Base-by-base conservation (phyloP, 2,888 invertebrate genomes). In the Cataglyphis albicans region DNA sequence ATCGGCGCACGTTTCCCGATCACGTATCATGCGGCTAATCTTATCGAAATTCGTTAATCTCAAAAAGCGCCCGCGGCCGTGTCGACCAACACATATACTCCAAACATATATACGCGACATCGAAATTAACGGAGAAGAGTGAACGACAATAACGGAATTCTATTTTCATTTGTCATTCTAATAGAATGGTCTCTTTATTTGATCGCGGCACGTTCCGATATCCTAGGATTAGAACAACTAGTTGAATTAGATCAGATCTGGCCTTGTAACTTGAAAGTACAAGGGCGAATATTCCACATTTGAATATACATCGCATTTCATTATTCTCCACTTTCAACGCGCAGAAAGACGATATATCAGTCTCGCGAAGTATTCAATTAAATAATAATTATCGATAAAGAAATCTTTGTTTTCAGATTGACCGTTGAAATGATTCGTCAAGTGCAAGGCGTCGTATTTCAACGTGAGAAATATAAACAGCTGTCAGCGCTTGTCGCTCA, bases 11-110 rank as follows among this genome's bases (percentile, higher is more conserved):
- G 72, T 55, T 70, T 68, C 55, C 65, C 84, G 86, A 90, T 90
- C 89, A 87, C 88, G 90, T 90, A 90, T 89, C 89, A 84, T 81
- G 5, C 9, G n/a, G 52, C 78, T 90, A 91, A 90, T 90, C 90
- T 90, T 90, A 90, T 90, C 90, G 65, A 57, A 84, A 84, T 86
- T 84, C 76, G 88, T 89, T 89, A 86, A 91, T 89, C 91, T 88
- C 52, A 57, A 44, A 84, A 83, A 76, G 32, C 25, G 55, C 41
- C 21, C 80, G 64, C 78, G 65, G 63, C 44, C 38, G 41, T 41
- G 15, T 57, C 68, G 75, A 38, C 57, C 59, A 41, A 38, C 18
- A 32, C 9, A 7, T 15, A 25, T 44, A 12, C 32, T 41, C 64
- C 18, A 32, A 76, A 59, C 38, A 35, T 61, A 21, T 4, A 35